Conservation (phyloP, 2,888 invertebrate genomes). For the Lasioglossum pauxillum region DNA sequence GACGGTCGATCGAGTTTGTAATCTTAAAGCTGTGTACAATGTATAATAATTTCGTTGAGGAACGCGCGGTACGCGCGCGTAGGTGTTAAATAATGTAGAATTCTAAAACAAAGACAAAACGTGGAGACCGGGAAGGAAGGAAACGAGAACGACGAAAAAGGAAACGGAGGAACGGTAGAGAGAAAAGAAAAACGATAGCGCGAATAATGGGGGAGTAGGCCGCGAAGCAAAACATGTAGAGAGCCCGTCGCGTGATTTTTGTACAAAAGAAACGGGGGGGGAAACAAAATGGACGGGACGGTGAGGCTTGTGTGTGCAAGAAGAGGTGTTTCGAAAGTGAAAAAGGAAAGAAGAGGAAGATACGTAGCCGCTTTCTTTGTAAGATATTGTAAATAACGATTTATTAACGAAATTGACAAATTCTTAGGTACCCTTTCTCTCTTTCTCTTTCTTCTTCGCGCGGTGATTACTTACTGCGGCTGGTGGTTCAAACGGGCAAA, state of each 20-base stretch:
- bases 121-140: neutral
- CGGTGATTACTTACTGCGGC: conserved; percentile 48
- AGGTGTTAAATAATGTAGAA: conserved; percentile 78
- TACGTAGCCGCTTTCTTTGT: conserved; percentile 83
- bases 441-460: conserved; percentile 65
- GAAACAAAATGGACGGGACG: neutral
- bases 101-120: conserved; percentile 36
- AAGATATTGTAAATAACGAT: conserved; percentile 84
- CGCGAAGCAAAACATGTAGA: neutral
- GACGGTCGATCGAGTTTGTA: conserved; percentile 72
- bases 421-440: conserved; percentile 78
- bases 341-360: conserved; percentile 77
- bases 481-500: conserved; percentile 17
- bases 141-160: conserved; percentile 54
- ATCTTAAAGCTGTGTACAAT: conserved; percentile 76
- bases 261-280: conserved; percentile 73
- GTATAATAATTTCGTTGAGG: conserved; percentile 81
- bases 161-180: conserved; percentile 19
- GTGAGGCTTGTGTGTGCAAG: neutral
- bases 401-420: conserved; percentile 83
- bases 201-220: neutral
- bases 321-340: conserved; percentile 13
- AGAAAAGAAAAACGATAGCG: conserved; percentile 62
- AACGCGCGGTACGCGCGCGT: conserved; percentile 40
- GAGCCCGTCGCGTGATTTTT: conserved; percentile 69